These are phyloP conservation scores for Philaethria dido DNA, from an alignment of 2,888 invertebrate species.

Conservation along the genomic window DNA sequence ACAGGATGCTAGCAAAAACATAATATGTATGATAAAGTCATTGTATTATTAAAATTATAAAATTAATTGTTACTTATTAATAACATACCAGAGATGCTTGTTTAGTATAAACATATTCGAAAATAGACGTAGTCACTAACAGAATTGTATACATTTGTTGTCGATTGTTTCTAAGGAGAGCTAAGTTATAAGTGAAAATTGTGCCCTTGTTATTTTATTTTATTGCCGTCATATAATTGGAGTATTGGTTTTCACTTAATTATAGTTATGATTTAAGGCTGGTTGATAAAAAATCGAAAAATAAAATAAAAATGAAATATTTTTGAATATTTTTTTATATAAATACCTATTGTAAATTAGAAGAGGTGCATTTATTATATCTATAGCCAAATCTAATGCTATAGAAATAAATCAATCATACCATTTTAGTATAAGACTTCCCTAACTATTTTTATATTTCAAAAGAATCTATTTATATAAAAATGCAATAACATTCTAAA, in stretches of 20 bases:
- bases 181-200: background rate
- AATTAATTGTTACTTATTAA: background rate
- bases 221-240: constrained; percentile 2
- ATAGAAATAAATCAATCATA: too few species aligned
- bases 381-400: too few species aligned
- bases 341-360: too few species aligned
- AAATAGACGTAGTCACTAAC: constrained; percentile 1
- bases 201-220: background rate
- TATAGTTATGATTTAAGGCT: background rate
- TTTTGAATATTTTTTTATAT: too few species aligned
- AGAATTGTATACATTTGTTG: constrained; percentile 1
- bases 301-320: background rate
- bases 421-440: too few species aligned
- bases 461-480: too few species aligned
- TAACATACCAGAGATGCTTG: constrained; percentile 46
- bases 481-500: too few species aligned
- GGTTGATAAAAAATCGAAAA: background rate
- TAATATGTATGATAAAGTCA: background rate
- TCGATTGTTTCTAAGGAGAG: background rate
- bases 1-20: constrained; percentile 67
- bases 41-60: background rate
- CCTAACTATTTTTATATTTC: too few species aligned
- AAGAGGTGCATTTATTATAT: too few species aligned
- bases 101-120: constrained; percentile 41
- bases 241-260: background rate